Evolutionary conservation across 2,888 invertebrate species (phyloP).

Genomic region (Ectemnius continuus): DNA sequence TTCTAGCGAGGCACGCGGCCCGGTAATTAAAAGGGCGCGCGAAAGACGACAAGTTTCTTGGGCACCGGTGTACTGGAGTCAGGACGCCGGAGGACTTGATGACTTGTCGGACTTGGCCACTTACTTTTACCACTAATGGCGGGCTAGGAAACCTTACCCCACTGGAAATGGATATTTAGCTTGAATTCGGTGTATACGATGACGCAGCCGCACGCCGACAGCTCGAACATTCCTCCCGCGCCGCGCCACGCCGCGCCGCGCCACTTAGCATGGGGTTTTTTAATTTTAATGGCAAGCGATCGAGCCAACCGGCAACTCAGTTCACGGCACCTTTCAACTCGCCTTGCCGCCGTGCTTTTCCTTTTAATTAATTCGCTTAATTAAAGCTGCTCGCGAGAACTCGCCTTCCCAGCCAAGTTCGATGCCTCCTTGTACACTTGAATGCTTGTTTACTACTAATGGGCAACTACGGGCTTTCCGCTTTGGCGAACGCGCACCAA

Average conservation of each 20-base stretch:
- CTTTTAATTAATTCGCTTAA: constrained; percentile 49
- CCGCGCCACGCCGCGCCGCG: too few species aligned
- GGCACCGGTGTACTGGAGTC: background rate
- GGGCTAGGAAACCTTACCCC: too few species aligned
- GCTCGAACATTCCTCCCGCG: background rate
- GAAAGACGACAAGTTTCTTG: constrained; percentile 29
- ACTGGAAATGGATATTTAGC: too few species aligned
- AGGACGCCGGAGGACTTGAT: background rate
- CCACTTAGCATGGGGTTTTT: background rate
- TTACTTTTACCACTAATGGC: background rate
- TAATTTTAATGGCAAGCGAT: constrained; percentile 31
- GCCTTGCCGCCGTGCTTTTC: constrained; percentile 15
- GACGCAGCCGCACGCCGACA: too few species aligned
- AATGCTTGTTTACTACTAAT: constrained; percentile 37
- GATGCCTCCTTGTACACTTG: constrained; percentile 31
- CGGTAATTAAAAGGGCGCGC: constrained; percentile 61
- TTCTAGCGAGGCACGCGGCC: constrained; percentile 17
- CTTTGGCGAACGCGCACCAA: constrained; percentile 9
- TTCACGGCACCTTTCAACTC: too few species aligned
- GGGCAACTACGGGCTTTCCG: constrained; percentile 29
- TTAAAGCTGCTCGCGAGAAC: constrained; percentile 40
- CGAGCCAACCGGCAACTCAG: background rate
- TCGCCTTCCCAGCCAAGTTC: constrained; percentile 33
- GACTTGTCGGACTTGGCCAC: background rate
- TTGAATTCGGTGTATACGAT: too few species aligned